Evolutionary conservation across 2,113 vertebrate genomes (phyloP).

Genomic region (Stercorarius parasiticus): DNA sequence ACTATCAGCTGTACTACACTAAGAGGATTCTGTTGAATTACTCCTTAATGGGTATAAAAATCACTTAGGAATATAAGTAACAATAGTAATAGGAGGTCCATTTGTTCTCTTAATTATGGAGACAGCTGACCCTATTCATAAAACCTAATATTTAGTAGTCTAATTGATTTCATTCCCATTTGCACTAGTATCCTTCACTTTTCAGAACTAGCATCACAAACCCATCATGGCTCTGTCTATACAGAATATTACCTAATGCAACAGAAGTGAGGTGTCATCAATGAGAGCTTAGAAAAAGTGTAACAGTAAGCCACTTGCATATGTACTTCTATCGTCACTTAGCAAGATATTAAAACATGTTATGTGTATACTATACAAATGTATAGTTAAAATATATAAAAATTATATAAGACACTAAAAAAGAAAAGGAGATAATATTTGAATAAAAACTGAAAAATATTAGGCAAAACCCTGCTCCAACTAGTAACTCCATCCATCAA

Average conservation of each 20-base stretch:
- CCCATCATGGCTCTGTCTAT: not conserved
- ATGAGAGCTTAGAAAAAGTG: not conserved
- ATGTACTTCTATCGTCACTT: not conserved
- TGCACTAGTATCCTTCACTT: not conserved
- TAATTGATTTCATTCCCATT: not conserved
- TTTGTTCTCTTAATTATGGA: not conserved
- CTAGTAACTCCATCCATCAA: not conserved
- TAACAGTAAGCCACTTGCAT: not conserved
- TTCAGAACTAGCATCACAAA: not conserved
- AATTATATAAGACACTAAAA: not conserved
- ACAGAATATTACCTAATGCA: not conserved
- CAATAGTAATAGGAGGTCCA: not conserved
- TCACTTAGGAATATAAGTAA: not conserved
- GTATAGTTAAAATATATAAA: not conserved
- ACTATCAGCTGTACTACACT: not conserved
- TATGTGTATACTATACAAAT: not conserved
- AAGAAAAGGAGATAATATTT: not conserved
- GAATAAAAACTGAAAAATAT: not conserved
- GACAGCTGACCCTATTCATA: not conserved
- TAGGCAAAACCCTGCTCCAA: not conserved
- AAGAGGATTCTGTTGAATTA: conserved; percentile 23
- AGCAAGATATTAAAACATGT: rapidly evolving
- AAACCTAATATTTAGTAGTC: not conserved
- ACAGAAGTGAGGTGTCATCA: not conserved
- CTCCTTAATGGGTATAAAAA: conserved; percentile 23